These are phyloP conservation scores for Philhelius pedissequus DNA, from an alignment of 2,888 invertebrate species.

Conservation along the genomic window DNA sequence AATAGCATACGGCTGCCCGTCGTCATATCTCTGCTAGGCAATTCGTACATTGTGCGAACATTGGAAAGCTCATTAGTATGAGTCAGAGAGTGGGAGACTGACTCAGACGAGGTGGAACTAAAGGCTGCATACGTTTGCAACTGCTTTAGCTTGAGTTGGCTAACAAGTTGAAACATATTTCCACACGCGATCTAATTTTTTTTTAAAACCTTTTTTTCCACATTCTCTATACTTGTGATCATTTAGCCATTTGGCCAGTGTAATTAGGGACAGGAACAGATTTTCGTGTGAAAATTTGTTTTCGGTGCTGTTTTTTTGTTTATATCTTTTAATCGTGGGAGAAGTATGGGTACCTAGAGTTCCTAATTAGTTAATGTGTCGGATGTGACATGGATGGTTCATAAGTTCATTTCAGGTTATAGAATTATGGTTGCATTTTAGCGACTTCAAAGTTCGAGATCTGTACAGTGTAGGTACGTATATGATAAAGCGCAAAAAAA, in stretches of 20 bases:
- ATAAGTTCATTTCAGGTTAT: background rate
- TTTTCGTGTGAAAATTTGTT: constrained; percentile 68
- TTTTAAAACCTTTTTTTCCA: constrained; percentile 37
- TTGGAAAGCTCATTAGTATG: constrained; percentile 65
- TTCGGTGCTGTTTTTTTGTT: constrained; percentile 7
- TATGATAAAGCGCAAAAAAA: no score
- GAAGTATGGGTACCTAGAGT: no score
- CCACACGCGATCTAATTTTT: constrained; percentile 71
- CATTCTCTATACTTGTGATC: constrained; percentile 45
- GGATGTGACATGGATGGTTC: background rate
- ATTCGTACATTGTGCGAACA: constrained; percentile 53
- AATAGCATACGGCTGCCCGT: constrained; percentile 35
- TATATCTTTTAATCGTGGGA: constrained; percentile 14
- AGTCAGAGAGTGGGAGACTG: constrained; percentile 23
- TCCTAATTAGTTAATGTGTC: background rate
- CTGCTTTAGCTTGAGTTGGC: constrained; percentile 72
- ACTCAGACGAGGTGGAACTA: constrained; percentile 65
- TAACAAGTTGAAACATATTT: constrained; percentile 78
- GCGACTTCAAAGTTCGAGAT: no score
- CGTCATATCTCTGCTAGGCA: background rate
- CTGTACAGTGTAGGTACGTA: no score
- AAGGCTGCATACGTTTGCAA: constrained; percentile 70
- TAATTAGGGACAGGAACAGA: constrained; percentile 60
- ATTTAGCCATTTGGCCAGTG: constrained; percentile 31
- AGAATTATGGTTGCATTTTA: no score